phyloP scores from a whole-genome alignment of 2,888 invertebrate species.

The Druceiella hillmani region DNA sequence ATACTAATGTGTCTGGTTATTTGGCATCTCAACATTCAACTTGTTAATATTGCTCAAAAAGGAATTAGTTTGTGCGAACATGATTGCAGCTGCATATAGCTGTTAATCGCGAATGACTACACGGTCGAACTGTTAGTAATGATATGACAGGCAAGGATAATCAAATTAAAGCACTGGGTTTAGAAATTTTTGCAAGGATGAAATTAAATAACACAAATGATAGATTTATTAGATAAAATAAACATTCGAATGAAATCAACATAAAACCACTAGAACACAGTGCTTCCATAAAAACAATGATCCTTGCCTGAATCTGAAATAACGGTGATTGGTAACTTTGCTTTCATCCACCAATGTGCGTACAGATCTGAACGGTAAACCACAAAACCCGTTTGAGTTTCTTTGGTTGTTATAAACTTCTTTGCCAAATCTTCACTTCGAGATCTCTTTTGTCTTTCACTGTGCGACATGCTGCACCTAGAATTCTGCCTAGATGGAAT shows the following conservation, averaged over 20 bases:
- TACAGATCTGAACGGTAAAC: conserved; percentile 80
- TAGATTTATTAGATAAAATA: conserved; percentile 20
- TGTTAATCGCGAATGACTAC: no score
- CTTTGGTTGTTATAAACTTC: conserved; percentile 39
- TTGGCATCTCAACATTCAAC: no score
- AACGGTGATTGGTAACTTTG: conserved; percentile 66
- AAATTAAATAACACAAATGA: neutral
- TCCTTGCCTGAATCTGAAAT: conserved; percentile 57
- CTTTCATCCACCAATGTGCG: conserved; percentile 92
- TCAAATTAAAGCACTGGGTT: conserved; percentile 53
- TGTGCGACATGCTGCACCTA: conserved; percentile 27
- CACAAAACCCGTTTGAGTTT: conserved; percentile 43
- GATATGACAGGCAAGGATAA: conserved; percentile 57
- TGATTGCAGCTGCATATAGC: no score
- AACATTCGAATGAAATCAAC: conserved; percentile 17
- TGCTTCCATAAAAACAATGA: conserved; percentile 44
- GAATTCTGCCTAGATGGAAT: neutral
- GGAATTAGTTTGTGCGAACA: no score
- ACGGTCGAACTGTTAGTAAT: conserved; percentile 38
- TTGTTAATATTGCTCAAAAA: no score
- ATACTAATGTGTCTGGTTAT: no score
- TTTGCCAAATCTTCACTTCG: conserved; percentile 47
- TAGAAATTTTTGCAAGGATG: conserved; percentile 21
- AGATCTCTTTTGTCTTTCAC: conserved; percentile 39
- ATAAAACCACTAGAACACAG: conserved; percentile 39